Evolutionary conservation across 1,140 invertebrate genomes (phyloP), one percentile per base, ranked within the genome.

Genomic region (Diprion similis): DNA sequence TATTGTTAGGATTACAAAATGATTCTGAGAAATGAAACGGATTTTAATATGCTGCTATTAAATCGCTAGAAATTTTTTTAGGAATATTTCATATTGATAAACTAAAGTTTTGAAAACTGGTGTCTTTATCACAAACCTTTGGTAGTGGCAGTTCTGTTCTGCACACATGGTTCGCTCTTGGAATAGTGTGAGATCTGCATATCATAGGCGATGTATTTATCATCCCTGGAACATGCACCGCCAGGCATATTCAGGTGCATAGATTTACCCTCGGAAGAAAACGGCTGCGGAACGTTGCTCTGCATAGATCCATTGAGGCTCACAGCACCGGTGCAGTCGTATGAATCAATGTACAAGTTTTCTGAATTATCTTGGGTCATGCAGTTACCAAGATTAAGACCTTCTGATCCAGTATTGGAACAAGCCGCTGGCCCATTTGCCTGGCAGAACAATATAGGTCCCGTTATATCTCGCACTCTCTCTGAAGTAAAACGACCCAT

Each of bases 221-320:
- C 86, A 73, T 90, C 89, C 80, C 92, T 90, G 3, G 90, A 89
- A 91, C 91, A 92, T 74, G 92, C 91, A 1, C 92, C 92, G 1
- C 93, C 93, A 0, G 93, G 93, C 92, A 94, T 94, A 76, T 92
- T 92, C 3, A 93, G 81, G 80, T 94, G 90, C 15, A 90, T 91
- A 6, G 86, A 86, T 46, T 86, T 86, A 37, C 90, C 89, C 72
- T 87, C 88, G 0, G 91, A 89, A 68, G 87, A 89, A 78, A 91
- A 93, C n/a, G 93, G 93, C 70, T 90, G 89, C 0, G 93, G 93
- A 0, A 94, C 93, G 84, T 92, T 93, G 46, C 89, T 94, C 80
- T 94, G 93, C 93, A 94, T 94, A 0, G 89, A 90, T 2, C 92
- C 91, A 75, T 91, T 91, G 1, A 94, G 82, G 83, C 89, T 94